phyloP scores from a whole-genome alignment of 1,140 invertebrate genomes.

The Cephus cinctus region DNA sequence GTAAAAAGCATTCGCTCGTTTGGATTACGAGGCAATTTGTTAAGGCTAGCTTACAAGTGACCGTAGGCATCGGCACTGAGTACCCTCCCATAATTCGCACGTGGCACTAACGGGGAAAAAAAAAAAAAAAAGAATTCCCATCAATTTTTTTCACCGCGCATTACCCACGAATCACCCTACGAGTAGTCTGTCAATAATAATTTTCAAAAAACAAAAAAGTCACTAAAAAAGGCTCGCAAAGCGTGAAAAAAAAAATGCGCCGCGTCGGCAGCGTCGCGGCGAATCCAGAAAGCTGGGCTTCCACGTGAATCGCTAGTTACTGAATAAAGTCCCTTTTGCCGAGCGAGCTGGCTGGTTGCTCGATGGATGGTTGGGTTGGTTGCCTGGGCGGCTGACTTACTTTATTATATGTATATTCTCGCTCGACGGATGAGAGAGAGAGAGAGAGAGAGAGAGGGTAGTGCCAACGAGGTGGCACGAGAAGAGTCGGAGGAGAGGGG shows the following conservation, averaged over 20 bases:
- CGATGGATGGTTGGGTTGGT: constrained; percentile 23
- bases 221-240: too few relatives aligned
- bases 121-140: too few relatives aligned
- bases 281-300: constrained; percentile 38
- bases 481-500: constrained; percentile 1
- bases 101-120: too few relatives aligned
- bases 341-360: constrained; percentile 7
- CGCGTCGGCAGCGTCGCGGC: too few relatives aligned
- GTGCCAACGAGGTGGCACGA: background rate
- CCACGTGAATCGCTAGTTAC: constrained; percentile 45
- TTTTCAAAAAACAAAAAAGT: too few relatives aligned
- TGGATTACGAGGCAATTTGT: constrained; percentile 13
- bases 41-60: too few relatives aligned
- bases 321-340: constrained; percentile 41
- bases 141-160: too few relatives aligned
- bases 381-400: constrained; percentile 28
- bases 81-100: too few relatives aligned
- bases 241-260: too few relatives aligned
- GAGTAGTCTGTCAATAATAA: too few relatives aligned
- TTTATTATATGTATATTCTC: constrained; percentile 40
- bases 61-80: too few relatives aligned
- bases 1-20: constrained; percentile 24
- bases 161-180: too few relatives aligned
- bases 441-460: constrained; percentile 8
- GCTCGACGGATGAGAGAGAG: constrained; percentile 24